Percentiles rank a stretch among this genome's conserved stretches.
These are phyloP conservation scores for Panthera leo DNA, from an alignment of 2,113 vertebrate genomes.

Conservation along the genomic window DNA sequence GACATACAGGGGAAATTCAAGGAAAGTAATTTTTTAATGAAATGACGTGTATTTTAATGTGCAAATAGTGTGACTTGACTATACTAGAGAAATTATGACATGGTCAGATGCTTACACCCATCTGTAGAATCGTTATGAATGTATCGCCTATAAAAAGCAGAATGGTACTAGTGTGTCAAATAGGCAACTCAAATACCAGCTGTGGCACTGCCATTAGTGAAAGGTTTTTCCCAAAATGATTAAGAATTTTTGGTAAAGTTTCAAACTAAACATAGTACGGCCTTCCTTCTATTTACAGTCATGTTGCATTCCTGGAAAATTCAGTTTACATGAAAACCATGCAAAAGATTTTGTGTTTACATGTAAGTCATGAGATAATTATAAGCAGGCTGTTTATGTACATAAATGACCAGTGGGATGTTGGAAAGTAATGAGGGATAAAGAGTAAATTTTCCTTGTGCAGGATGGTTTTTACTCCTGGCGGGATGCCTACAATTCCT, in stretches of 20 bases:
- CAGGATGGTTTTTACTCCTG: background rate
- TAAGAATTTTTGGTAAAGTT: slow-evolving; percentile 41
- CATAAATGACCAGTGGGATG: background rate
- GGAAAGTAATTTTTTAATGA: background rate
- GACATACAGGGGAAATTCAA: background rate
- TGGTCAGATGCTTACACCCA: background rate
- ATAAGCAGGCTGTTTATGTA: background rate
- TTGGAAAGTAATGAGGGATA: background rate
- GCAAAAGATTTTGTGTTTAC: background rate
- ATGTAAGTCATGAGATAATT: background rate
- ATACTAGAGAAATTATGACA: background rate
- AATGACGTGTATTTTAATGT: background rate
- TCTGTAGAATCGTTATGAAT: background rate
- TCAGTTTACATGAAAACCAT: slow-evolving; percentile 21
- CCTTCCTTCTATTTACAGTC: background rate
- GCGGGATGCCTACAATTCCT: background rate
- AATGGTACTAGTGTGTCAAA: background rate
- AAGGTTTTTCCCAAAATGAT: slow-evolving; percentile 14
- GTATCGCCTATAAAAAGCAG: background rate
- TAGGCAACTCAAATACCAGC: background rate
- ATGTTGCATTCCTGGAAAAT: background rate
- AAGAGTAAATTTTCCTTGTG: background rate
- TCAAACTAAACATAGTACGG: slow-evolving; percentile 20
- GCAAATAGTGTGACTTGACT: background rate
- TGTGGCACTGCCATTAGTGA: background rate